These are phyloP conservation scores for Piprites chloris DNA, from an alignment of 2,113 vertebrate genomes.

Conservation along the genomic window DNA sequence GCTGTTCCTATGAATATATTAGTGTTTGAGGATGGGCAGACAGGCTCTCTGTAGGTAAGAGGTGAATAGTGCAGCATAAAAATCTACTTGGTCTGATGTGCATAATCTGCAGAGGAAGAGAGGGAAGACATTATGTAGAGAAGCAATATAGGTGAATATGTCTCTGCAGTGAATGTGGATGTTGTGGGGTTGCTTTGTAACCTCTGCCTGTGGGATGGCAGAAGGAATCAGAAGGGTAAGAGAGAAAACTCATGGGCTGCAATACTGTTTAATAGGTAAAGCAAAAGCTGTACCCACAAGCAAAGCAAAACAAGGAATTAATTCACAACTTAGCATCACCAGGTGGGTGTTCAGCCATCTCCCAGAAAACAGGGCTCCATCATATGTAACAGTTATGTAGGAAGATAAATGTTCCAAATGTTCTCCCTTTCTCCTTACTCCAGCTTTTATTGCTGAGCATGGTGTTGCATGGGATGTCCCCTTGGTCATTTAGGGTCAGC, in stretches of 20 bases:
- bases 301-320: background rate
- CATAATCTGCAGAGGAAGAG: background rate
- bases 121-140: background rate
- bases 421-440: background rate
- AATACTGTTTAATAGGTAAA: background rate
- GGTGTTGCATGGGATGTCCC: accelerated
- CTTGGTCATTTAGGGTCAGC: background rate
- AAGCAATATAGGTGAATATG: background rate
- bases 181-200: background rate
- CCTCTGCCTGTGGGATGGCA: background rate
- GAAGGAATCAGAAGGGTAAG: background rate
- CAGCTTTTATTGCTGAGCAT: background rate
- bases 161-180: background rate
- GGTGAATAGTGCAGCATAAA: background rate
- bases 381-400: accelerated
- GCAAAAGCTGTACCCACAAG: background rate
- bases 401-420: background rate
- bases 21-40: background rate
- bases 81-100: background rate
- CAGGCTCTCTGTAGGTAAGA: background rate
- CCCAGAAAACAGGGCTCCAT: background rate
- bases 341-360: background rate
- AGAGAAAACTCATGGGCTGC: background rate
- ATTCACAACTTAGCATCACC: background rate
- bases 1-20: background rate